A percentile compares a stretch with the other conserved stretches of the same genome.
Evolutionary conservation across 2,113 vertebrate genomes (phyloP).

Genomic region (Paramormyrops kingsleyae): DNA sequence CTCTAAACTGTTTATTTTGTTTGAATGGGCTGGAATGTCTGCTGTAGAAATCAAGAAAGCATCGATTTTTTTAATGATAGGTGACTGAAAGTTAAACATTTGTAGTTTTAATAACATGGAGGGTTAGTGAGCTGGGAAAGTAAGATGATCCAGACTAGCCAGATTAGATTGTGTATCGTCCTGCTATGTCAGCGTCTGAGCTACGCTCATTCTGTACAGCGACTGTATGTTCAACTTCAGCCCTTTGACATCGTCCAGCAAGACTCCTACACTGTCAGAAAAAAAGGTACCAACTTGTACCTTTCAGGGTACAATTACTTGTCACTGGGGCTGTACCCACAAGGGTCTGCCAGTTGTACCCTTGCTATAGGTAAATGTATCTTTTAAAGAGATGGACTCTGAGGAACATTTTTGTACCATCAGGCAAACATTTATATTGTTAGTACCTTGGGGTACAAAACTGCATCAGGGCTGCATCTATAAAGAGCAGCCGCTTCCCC

Average conservation of each 20-base stretch:
- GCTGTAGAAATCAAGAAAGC: background rate
- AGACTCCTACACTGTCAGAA: background rate
- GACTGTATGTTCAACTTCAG: background rate
- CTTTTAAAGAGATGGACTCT: background rate
- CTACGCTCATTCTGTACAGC: background rate
- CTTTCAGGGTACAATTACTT: background rate
- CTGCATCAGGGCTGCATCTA: background rate
- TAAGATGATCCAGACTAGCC: background rate
- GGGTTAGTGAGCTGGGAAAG: background rate
- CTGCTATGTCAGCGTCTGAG: background rate
- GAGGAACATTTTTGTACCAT: background rate
- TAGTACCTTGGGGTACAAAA: background rate
- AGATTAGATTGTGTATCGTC: background rate
- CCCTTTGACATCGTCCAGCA: background rate
- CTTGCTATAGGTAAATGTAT: background rate
- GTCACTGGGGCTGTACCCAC: background rate
- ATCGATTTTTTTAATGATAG: background rate
- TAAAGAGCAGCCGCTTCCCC: background rate
- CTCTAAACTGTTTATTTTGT: background rate
- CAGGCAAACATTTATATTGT: background rate
- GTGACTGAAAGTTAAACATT: background rate
- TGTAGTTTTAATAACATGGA: background rate
- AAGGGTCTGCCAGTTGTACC: background rate
- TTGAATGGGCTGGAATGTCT: background rate
- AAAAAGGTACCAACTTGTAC: background rate